Base-by-base conservation (phyloP, 1,140 invertebrate genomes). In the Drosophila busckii region DNA sequence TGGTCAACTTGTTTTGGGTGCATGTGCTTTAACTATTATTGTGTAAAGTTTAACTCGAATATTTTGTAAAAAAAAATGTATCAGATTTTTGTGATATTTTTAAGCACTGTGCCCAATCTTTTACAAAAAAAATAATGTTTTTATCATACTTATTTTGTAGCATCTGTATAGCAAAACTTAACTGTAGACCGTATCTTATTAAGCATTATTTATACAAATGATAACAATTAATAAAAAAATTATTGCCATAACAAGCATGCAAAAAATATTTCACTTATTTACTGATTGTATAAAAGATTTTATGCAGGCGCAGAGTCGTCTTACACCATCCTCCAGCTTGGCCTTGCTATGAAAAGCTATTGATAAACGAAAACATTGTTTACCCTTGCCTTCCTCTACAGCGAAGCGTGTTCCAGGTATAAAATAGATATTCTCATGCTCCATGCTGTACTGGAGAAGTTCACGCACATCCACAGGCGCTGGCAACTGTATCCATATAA, bases 401-500 rank as follows among this genome's bases (percentile, higher is more conserved):
- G 84, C 88, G 64, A 90, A 90, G 32, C 75, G 54, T n/a, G 59
- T n/a, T 0, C 90, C 90, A 4, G 88, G 87, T 50, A 91, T 88
- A 8, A 89, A 89, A 15, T 69, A 84, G 4, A 91, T 80, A 55
- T 75, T 85, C 22, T 71, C 64, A 19, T 71, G 44, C 20, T 75
- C 22, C 20, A 80, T 17, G 15, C 64, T 62, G 19, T 63, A 70
- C 13, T 83, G 20, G 1, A 78, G 37, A 17, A 87, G 80, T 7
- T 71, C 38, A 1, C 16, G 6, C 0, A 69, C 62, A 48, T 64
- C 66, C 29, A 87, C 70, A 2, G 68, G 64, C 38, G 68, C 37
- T 1, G 90, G 89, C 37, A 90, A 59, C 52, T 83, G 68, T 38
- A 92, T 76, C 91, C 91, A 92, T 31, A 92, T 75, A 56, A 92